phyloP scores from a whole-genome alignment of 1,140 invertebrate species.

The Pollicipes pollicipes region DNA sequence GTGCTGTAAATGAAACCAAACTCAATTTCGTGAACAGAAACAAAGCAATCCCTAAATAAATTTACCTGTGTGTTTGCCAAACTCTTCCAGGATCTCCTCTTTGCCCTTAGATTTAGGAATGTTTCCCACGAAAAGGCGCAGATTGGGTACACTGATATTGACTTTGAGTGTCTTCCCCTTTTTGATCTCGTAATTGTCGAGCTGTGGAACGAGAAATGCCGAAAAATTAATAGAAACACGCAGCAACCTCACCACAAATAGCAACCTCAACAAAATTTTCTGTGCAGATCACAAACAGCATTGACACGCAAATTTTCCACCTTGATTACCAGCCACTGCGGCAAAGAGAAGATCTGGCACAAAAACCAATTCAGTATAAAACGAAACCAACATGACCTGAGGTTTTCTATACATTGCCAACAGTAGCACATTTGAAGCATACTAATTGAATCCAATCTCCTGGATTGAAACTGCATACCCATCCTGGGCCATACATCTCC shows the following conservation, averaged over 20 bases:
- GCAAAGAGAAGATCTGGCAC: neutral
- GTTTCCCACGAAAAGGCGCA: constrained; percentile 99
- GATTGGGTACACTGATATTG: constrained; percentile 99
- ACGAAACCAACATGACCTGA: neutral
- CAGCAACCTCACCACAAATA: too few species aligned
- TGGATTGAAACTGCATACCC: too few species aligned
- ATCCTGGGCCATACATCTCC: too few species aligned
- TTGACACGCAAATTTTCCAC: too few species aligned
- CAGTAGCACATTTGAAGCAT: too few species aligned
- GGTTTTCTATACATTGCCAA: too few species aligned
- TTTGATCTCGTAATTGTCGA: constrained; percentile 99
- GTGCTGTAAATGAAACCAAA: too few species aligned
- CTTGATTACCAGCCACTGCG: neutral
- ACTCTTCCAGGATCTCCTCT: constrained; percentile 99
- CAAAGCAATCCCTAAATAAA: too few species aligned
- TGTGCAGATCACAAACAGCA: too few species aligned
- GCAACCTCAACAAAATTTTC: too few species aligned
- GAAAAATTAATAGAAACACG: neutral
- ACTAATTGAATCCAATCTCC: too few species aligned
- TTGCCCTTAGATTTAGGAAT: constrained; percentile 99
- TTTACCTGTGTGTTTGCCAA: constrained; percentile 99
- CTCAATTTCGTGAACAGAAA: too few species aligned
- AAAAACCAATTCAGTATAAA: neutral
- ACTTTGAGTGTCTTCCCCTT: constrained; percentile 97
- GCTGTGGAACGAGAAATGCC: constrained; percentile 47